Base-by-base conservation (phyloP, 2,113 vertebrate genomes). In the Syngnathus scovelli region DNA sequence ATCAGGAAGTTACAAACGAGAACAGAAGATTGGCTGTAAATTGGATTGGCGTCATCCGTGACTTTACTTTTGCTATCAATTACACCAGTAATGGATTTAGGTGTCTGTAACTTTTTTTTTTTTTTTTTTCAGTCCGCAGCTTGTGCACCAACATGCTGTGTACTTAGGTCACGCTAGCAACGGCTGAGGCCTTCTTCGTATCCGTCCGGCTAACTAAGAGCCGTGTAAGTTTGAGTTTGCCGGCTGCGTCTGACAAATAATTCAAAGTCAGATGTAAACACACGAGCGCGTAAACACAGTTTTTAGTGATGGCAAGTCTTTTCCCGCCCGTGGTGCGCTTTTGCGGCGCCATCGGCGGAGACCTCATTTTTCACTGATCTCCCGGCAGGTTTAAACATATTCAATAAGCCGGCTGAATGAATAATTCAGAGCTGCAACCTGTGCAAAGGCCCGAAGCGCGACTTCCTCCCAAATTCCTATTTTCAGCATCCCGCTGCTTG, bases 381-480 rank as follows among this genome's bases (percentile, higher is more conserved):
- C 39, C 60, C 60, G 38, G 39, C 60, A 62, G 60, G 38, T 43
- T 62, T 43, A 43, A 62, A 62, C 18, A 62, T 43, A 43, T 62
- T 43, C 39, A 23, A 43, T 62, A 62, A 43, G 15, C n/a, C 39
- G 9, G 18, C n/a, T 7, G n/a, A 43, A 62, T 43, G 55, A 58
- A 58, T 62, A 21, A 43, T 62, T 62, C 60, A 62, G 13, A 58
- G 55, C 55, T 6, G 27, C 55, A 58, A 58, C 55, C 55, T 58
- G 27, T 36, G 27, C 27, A 36, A 6, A 58, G 11, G 55, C 55
- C 55, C 13, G 55, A 6, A 56, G 55, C 55, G 36, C 23, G 27
- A 33, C 27, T 56, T 7, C 27, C 55, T 56, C 23, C 13, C 55
- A 56, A 27, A 21, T 61, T 61, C n/a, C 15, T 62, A 62, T 43